Evolutionary conservation across 1,140 invertebrate genomes (phyloP).

Genomic region (Drosophila obscura): DNA sequence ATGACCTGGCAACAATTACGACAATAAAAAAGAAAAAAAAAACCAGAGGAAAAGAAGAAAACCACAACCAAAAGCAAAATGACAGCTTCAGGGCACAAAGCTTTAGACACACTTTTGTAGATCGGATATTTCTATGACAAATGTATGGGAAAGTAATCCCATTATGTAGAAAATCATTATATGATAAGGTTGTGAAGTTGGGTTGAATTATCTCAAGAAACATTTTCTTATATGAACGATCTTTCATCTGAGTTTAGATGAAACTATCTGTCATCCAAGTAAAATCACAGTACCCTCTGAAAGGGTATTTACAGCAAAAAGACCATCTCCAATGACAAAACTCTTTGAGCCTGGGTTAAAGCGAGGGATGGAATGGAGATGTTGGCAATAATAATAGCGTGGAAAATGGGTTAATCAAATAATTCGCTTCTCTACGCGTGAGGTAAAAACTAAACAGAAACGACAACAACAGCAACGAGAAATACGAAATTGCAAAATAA

Average conservation of each 20-base stretch:
- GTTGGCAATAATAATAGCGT: constrained; percentile 49
- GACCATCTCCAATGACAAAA: constrained; percentile 23
- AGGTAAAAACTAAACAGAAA: constrained; percentile 12
- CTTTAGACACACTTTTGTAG: not conserved
- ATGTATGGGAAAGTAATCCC: too few relatives aligned
- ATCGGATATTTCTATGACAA: too few relatives aligned
- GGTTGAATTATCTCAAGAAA: too few relatives aligned
- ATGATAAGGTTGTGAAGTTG: too few relatives aligned
- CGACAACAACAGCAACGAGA: constrained; percentile 35
- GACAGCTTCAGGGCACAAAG: constrained; percentile 3
- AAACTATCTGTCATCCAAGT: too few relatives aligned
- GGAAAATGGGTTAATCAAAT: constrained; percentile 74
- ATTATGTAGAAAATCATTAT: too few relatives aligned
- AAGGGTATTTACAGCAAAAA: too few relatives aligned
- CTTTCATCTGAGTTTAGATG: too few relatives aligned
- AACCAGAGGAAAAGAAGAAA: constrained; percentile 34
- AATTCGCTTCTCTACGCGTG: constrained; percentile 24
- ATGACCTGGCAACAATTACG: constrained; percentile 59
- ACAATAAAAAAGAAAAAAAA: not conserved
- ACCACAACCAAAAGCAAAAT: constrained; percentile 5
- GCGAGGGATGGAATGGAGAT: constrained; percentile 2
- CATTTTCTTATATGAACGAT: too few relatives aligned
- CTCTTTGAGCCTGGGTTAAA: constrained; percentile 15
- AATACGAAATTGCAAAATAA: constrained; percentile 61
- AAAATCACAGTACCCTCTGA: too few relatives aligned